A percentile compares a stretch with the other conserved stretches of the same genome.
Conservation (phyloP, 2,113 vertebrate species). For the Halichoerus grypus region DNA sequence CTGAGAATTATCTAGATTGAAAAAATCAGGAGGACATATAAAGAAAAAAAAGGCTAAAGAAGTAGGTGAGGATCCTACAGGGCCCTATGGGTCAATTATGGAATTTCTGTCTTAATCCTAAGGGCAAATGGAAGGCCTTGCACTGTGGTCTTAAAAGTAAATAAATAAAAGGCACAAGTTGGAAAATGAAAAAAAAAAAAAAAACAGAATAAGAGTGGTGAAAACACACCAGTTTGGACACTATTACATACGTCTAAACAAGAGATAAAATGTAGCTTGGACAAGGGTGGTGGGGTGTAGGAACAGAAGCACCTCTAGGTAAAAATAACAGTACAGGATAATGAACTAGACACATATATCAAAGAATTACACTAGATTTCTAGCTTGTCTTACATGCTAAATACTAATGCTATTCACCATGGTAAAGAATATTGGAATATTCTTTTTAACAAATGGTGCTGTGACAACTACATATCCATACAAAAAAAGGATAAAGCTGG, state of each 20-base stretch:
- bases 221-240: neutral
- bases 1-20: neutral
- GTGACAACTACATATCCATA: neutral
- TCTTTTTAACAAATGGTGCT: neutral
- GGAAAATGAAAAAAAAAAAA: neutral
- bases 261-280: neutral
- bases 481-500: neutral
- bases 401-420: neutral
- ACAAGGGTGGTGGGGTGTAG: neutral
- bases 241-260: neutral
- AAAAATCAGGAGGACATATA: neutral
- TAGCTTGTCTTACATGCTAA: neutral
- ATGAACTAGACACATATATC: neutral
- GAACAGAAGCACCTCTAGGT: neutral
- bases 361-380: neutral
- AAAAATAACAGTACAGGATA: neutral
- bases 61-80: neutral
- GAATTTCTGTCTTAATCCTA: neutral
- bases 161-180: neutral
- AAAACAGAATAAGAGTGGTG: neutral
- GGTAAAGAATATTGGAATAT: neutral
- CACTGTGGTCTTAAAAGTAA: neutral
- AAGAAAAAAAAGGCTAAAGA: neutral
- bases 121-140: neutral
- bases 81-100: neutral